These are phyloP conservation scores for Conops quadrifasciatus DNA, from an alignment of 2,888 invertebrate genomes.

Conservation along the genomic window DNA sequence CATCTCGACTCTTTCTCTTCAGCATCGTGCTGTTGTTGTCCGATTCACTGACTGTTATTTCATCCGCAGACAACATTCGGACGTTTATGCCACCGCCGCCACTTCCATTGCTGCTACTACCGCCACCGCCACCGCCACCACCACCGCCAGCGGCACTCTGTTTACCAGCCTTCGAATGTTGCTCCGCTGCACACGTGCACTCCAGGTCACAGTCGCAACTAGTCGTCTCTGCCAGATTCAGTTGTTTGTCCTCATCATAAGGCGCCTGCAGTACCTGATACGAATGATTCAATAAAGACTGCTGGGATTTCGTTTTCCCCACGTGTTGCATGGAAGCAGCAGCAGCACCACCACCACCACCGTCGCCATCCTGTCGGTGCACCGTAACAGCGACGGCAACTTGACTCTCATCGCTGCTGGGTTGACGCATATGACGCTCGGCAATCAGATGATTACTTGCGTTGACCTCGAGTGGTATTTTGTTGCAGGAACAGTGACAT, in stretches of 20 bases:
- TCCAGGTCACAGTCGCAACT: conserved; percentile 59
- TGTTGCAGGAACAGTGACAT: conserved; percentile 35
- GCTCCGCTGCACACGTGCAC: conserved; percentile 48
- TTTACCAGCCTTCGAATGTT: neutral
- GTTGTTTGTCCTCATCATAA: conserved; percentile 43
- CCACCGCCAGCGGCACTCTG: neutral
- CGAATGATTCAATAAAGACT: conserved; percentile 58
- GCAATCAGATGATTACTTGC: neutral
- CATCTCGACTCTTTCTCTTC: conserved; percentile 44
- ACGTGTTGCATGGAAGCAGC: conserved; percentile 37
- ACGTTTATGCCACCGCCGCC: conserved; percentile 39
- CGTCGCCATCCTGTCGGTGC: conserved; percentile 53
- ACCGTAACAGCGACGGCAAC: conserved; percentile 58
- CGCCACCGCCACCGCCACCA: neutral
- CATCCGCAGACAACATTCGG: conserved; percentile 56
- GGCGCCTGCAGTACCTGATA: conserved; percentile 55
- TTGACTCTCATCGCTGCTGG: conserved; percentile 51
- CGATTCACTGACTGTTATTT: conserved; percentile 60
- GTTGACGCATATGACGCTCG: conserved; percentile 34
- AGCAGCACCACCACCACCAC: conserved; percentile 39
- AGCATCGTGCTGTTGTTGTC: conserved; percentile 60
- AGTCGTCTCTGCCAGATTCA: conserved; percentile 43
- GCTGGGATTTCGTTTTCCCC: conserved; percentile 51
- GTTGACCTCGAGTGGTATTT: neutral
- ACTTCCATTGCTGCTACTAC: neutral